Percentiles rank a stretch among this genome's conserved stretches.
These are phyloP conservation scores for Drosophila eugracilis DNA, from an alignment of 1,140 invertebrate species.

Conservation along the genomic window DNA sequence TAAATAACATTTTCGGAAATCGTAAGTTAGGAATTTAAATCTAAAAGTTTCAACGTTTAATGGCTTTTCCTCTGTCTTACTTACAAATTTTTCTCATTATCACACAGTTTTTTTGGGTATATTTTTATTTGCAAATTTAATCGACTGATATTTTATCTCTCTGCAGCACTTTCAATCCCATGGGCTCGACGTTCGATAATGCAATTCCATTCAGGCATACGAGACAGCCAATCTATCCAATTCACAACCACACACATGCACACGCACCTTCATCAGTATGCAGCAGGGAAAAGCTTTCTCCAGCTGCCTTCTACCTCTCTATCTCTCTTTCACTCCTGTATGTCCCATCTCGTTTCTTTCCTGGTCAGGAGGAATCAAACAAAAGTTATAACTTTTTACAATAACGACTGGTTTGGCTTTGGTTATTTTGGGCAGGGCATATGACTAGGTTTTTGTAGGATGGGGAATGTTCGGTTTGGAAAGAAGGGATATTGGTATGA, in stretches of 20 bases:
- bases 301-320: constrained; percentile 22
- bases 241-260: constrained; percentile 41
- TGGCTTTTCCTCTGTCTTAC: too few relatives aligned
- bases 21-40: too few relatives aligned
- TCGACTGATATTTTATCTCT: neutral
- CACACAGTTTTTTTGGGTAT: too few relatives aligned
- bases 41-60: too few relatives aligned
- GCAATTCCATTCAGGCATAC: constrained; percentile 79
- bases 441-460: neutral
- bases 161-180: constrained; percentile 26
- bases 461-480: neutral
- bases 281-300: constrained; percentile 68
- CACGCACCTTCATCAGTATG: constrained; percentile 74
- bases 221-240: constrained; percentile 79
- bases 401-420: constrained; percentile 52
- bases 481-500: neutral
- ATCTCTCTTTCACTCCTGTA: constrained; percentile 16
- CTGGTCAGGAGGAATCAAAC: constrained; percentile 55
- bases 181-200: constrained; percentile 67
- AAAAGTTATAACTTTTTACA: constrained; percentile 74
- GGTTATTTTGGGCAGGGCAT: constrained; percentile 37
- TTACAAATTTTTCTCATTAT: too few relatives aligned
- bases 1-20: too few relatives aligned
- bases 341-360: constrained; percentile 24
- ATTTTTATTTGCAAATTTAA: neutral